phyloP scores from a whole-genome alignment of 2,113 vertebrate genomes.

The Scomber japonicus region DNA sequence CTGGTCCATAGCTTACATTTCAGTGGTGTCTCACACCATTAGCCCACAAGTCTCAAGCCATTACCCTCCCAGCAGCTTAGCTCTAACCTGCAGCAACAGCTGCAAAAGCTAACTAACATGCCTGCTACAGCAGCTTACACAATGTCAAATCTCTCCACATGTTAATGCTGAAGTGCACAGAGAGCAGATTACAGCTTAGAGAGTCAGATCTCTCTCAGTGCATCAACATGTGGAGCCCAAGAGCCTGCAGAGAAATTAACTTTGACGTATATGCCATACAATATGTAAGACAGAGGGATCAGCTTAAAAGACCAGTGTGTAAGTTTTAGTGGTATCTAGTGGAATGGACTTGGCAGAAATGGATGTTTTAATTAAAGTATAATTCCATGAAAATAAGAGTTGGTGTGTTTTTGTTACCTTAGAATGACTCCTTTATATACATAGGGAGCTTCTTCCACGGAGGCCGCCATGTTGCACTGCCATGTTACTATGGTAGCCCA shows the following conservation, averaged over 20 bases:
- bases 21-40: constrained; percentile 30
- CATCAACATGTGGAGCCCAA: constrained; percentile 31
- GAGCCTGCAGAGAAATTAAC: constrained; percentile 38
- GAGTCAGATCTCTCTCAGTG: constrained; percentile 26
- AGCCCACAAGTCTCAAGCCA: constrained; percentile 11
- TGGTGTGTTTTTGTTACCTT: too few relatives aligned
- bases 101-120: constrained; percentile 32
- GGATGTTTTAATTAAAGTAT: too few relatives aligned
- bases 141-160: constrained; percentile 61
- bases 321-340: too few relatives aligned
- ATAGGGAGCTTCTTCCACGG: too few relatives aligned
- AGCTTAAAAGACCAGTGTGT: constrained; percentile 30
- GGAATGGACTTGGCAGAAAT: too few relatives aligned
- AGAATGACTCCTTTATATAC: too few relatives aligned
- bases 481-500: too few relatives aligned
- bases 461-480: too few relatives aligned
- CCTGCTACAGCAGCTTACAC: constrained; percentile 62
- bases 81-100: constrained; percentile 62
- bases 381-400: too few relatives aligned
- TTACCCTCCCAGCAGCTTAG: constrained; percentile 39
- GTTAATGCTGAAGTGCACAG: constrained; percentile 49
- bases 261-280: constrained; percentile 17
- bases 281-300: constrained; percentile 37
- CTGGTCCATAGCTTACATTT: background rate
- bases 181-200: constrained; percentile 68